A percentile compares a stretch with the other conserved stretches of the same genome.
phyloP scores from a whole-genome alignment of 2,113 vertebrate genomes.

The Macrotis lagotis region DNA sequence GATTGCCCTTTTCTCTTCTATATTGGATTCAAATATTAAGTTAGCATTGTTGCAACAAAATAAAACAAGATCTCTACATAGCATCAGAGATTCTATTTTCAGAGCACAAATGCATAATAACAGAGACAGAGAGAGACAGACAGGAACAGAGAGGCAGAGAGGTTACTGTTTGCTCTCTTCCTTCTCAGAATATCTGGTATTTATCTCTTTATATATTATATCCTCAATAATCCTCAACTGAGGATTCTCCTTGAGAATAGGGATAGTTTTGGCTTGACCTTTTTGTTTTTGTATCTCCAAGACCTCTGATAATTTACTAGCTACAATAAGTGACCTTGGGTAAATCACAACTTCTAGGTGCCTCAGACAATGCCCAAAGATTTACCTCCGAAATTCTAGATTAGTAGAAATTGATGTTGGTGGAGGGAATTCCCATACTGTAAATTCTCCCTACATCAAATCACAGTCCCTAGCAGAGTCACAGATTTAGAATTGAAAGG shows the following conservation, averaged over 20 bases:
- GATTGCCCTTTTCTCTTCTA: not conserved
- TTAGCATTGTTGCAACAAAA: slow-evolving; percentile 31
- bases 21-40: slow-evolving; percentile 42
- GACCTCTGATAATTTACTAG: not conserved
- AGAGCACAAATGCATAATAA: not conserved
- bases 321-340: not conserved
- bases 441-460: not conserved
- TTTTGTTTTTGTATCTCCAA: not conserved
- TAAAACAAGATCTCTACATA: not conserved
- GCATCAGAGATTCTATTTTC: slow-evolving; percentile 38
- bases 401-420: not conserved
- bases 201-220: not conserved
- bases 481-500: not conserved
- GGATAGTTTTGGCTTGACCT: not conserved
- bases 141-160: not conserved
- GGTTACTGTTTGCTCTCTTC: not conserved
- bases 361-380: not conserved
- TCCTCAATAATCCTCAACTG: not conserved
- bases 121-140: not conserved
- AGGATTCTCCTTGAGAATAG: not conserved
- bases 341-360: not conserved
- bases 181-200: not conserved
- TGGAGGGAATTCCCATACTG: not conserved
- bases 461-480: not conserved
- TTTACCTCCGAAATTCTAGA: not conserved